Conservation (phyloP, 2,113 vertebrate genomes). For the Pardalotus punctatus region DNA sequence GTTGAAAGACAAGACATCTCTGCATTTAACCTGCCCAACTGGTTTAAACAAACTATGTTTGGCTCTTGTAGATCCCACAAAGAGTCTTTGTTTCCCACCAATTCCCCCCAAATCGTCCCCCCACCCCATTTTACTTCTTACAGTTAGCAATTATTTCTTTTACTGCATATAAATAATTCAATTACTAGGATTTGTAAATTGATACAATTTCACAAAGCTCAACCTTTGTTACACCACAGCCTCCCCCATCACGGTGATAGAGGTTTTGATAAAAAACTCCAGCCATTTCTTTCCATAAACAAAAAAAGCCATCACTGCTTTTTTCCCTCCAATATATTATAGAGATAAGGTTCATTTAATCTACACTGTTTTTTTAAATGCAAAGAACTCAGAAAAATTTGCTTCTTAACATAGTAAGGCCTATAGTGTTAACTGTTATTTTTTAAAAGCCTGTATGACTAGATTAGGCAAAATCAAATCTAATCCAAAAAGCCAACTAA, state of each 20-base stretch:
- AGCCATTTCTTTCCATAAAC: neutral
- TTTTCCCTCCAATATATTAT: neutral
- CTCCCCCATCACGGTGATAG: accelerated
- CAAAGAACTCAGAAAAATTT: neutral
- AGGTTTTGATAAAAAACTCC: neutral
- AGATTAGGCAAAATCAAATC: neutral
- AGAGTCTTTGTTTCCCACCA: constrained; percentile 11
- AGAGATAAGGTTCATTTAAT: neutral
- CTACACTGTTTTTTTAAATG: neutral
- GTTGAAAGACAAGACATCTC: neutral
- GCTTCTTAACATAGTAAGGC: neutral
- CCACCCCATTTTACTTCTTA: neutral
- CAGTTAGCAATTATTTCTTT: neutral
- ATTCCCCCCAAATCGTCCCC: accelerated
- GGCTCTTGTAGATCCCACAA: neutral
- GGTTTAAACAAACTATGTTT: constrained; percentile 21
- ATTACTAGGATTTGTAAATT: neutral
- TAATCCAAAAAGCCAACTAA: neutral
- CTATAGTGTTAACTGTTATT: neutral
- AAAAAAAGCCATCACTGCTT: neutral
- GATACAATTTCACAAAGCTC: neutral
- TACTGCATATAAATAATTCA: neutral
- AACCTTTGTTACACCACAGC: accelerated
- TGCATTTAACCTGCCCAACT: constrained; percentile 7
- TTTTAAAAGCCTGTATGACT: neutral